These are phyloP conservation scores for Mirounga angustirostris DNA, from an alignment of 2,113 vertebrate genomes.

Conservation along the genomic window DNA sequence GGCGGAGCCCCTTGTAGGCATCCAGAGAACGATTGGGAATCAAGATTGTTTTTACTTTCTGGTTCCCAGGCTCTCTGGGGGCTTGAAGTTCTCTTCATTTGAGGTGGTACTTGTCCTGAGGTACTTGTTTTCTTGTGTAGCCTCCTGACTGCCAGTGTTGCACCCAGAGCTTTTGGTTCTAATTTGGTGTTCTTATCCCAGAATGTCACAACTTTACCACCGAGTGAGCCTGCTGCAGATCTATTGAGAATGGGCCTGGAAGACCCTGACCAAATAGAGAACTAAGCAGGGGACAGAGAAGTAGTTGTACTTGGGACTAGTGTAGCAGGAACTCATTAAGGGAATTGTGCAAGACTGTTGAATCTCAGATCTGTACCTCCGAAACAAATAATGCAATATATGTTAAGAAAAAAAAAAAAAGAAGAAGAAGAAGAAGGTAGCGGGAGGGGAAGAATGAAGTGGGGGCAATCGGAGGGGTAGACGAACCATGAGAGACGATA, in stretches of 20 bases:
- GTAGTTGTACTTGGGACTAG: slow-evolving; percentile 48
- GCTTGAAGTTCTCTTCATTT: slow-evolving; percentile 34
- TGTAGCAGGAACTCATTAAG: background rate
- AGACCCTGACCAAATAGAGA: slow-evolving; percentile 33
- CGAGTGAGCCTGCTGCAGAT: background rate
- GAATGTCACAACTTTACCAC: slow-evolving; percentile 1
- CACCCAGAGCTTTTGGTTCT: slow-evolving; percentile 60
- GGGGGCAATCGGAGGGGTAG: too few relatives aligned
- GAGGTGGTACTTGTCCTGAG: background rate
- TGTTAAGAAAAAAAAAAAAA: too few relatives aligned
- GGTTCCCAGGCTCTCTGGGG: slow-evolving; percentile 30
- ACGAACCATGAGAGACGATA: too few relatives aligned
- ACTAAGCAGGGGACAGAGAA: background rate
- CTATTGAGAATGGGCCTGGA: background rate
- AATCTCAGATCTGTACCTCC: too few relatives aligned
- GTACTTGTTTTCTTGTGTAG: slow-evolving; percentile 31
- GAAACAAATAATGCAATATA: too few relatives aligned
- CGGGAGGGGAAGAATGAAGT: too few relatives aligned
- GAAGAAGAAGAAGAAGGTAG: too few relatives aligned
- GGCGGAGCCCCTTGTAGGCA: slow-evolving; percentile 6
- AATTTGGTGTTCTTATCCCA: slow-evolving; percentile 41
- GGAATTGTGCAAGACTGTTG: too few relatives aligned
- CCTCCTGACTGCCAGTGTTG: slow-evolving; percentile 37
- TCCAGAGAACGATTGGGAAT: slow-evolving; percentile 5
- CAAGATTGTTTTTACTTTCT: slow-evolving; percentile 40